phyloP scores from a whole-genome alignment of 2,888 invertebrate species.

The Monochamus alternatus region DNA sequence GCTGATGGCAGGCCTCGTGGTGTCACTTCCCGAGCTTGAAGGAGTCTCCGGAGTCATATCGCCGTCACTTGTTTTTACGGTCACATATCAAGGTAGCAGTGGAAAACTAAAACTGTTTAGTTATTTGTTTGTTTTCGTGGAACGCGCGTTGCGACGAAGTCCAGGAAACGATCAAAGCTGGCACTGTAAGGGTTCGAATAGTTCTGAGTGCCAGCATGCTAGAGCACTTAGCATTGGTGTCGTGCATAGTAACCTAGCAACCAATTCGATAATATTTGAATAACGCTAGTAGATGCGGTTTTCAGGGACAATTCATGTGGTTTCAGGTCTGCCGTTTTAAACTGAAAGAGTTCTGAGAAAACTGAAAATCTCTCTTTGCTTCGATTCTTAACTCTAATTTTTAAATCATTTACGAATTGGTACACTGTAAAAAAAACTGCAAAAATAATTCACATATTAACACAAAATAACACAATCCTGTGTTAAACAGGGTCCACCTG shows the following conservation, averaged over 20 bases:
- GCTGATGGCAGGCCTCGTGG: conserved; percentile 61
- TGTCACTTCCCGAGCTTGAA: conserved; percentile 69
- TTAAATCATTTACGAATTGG: no score
- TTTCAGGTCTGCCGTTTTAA: no score
- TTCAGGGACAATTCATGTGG: conserved; percentile 17
- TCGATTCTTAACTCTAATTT: no score
- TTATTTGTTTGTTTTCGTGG: background rate
- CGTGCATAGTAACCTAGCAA: conserved; percentile 31
- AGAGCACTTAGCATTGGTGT: conserved; percentile 12
- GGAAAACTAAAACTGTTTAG: background rate
- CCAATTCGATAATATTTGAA: conserved; percentile 51
- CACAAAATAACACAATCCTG: no score
- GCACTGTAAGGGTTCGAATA: background rate
- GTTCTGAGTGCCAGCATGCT: conserved; percentile 16
- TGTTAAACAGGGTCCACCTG: no score
- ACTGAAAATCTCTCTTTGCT: no score
- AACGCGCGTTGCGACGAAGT: conserved; percentile 4
- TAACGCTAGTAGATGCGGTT: conserved; percentile 43
- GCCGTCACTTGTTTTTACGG: background rate
- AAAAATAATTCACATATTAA: no score
- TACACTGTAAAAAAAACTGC: no score
- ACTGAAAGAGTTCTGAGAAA: no score
- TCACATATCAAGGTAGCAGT: background rate
- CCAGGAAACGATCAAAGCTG: background rate
- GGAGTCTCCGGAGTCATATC: conserved; percentile 68